Base-by-base conservation (phyloP, 1,140 invertebrate species). In the Platorchestia sp. region DNA sequence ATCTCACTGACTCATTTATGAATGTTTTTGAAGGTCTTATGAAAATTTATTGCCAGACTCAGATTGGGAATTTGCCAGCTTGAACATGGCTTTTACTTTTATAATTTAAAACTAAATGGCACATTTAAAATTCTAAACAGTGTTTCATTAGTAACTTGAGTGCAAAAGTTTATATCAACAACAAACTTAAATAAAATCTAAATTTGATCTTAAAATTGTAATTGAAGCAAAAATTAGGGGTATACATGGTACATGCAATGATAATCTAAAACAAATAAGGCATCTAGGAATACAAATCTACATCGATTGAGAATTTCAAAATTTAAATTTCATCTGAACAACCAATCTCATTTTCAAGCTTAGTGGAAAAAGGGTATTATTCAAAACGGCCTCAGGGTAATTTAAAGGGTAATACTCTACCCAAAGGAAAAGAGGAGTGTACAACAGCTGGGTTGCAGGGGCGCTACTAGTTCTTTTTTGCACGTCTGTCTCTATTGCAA, bases 401-500 rank as follows among this genome's bases (percentile, higher is more conserved):
- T 51, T 51, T 6, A 51, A 51, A 51, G 14, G 59, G 27, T 27
- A 27, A 22, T 10, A 3, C 59, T 75, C 59, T 75, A 36, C 59
- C 59, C 59, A 75, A 75, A 75, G 59, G 59, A 89, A 44, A 44
- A 36, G 27, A 42, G 87, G 27, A 3, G 43, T 6, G 27, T 16
- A 89, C 44, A 93, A 45, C 91, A 93, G 43, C 41, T 93, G 91
- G 41, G 91, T 93, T 93, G 91, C 91, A 93, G 91, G 19, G 40
- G 44, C 45, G 91, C 44, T 93, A 3, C 41, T 6, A 36, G 19
- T 91, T 19, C 22, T 93, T 93, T 93, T 93, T 93, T 93, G 44
- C 91, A 47, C 43, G 91, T 44, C 91, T 41, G 44, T 93, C 91
- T 93, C 91, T 93, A 93, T 93, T 93, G 91, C 91, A 93, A 44